Percentiles rank a stretch among this genome's conserved stretches.
These are phyloP conservation scores for Gymnarchus niloticus DNA, from an alignment of 2,113 vertebrate species.

Conservation along the genomic window DNA sequence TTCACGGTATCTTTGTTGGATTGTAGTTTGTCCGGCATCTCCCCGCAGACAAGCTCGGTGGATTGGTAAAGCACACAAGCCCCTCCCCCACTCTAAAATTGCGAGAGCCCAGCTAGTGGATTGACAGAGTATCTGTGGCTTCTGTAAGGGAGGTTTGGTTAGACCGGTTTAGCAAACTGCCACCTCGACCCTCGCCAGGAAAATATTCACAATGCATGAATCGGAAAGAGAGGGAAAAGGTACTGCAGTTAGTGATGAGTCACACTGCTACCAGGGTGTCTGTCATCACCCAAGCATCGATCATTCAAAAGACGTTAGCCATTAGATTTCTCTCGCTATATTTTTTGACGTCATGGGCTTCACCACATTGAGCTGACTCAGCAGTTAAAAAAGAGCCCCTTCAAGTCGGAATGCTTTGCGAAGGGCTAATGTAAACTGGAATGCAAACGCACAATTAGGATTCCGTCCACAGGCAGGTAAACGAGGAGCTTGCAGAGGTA, in stretches of 20 bases:
- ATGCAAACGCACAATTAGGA: conserved; percentile 44
- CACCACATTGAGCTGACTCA: conserved; percentile 27
- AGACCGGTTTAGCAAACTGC: too few species aligned
- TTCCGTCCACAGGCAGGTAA: conserved; percentile 50
- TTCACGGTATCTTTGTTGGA: too few species aligned
- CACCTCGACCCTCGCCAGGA: too few species aligned
- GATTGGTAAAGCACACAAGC: too few species aligned
- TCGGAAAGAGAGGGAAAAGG: background rate
- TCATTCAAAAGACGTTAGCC: conserved; percentile 25
- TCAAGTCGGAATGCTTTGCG: conserved; percentile 38
- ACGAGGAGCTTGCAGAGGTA: conserved; percentile 37
- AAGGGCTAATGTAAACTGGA: conserved; percentile 31
- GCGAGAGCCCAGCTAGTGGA: too few species aligned
- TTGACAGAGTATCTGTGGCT: too few species aligned
- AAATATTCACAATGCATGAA: background rate
- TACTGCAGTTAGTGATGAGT: background rate
- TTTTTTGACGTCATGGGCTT: background rate
- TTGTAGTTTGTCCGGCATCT: too few species aligned
- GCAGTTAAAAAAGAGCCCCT: background rate
- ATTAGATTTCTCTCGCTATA: background rate
- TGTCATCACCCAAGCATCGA: background rate
- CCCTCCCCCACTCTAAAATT: too few species aligned
- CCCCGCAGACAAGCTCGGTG: too few species aligned
- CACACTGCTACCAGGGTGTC: background rate
- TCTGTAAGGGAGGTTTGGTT: too few species aligned